phyloP scores from a whole-genome alignment of 1,140 invertebrate species.

The Brachionus asplanchnoidis region DNA sequence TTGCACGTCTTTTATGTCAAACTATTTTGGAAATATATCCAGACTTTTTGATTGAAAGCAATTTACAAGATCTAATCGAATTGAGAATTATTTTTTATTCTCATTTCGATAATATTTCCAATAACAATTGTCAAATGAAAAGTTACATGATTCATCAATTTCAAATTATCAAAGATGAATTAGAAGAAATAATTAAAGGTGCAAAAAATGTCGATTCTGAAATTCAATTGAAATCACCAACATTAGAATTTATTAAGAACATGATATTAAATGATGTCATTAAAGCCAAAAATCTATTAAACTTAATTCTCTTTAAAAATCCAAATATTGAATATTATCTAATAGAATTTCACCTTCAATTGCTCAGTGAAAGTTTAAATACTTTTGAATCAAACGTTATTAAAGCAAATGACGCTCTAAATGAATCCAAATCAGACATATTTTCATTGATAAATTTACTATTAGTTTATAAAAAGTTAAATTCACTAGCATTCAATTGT shows the following conservation, averaged over 20 bases:
- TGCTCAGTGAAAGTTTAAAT: neutral
- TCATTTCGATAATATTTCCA: neutral
- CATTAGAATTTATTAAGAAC: neutral
- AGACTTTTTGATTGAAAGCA: neutral
- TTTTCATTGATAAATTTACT: constrained; percentile 2
- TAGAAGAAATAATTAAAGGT: neutral
- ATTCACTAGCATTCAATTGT: neutral
- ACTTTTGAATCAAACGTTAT: neutral
- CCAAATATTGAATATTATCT: neutral
- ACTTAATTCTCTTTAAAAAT: neutral
- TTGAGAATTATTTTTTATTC: neutral
- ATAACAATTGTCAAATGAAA: neutral
- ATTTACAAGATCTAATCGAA: neutral
- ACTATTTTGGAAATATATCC: neutral
- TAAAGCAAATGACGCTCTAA: neutral
- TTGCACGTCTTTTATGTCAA: neutral
- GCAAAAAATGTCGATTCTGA: neutral
- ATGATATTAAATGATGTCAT: neutral
- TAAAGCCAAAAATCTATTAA: neutral
- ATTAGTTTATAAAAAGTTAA: neutral
- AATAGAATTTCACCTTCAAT: neutral
- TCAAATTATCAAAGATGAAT: neutral
- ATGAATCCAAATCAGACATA: neutral
- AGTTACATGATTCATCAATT: neutral
- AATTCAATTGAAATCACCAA: neutral